Evolutionary conservation across 2,797 vertebrate species (phyloP).

Genomic region (Furcifer pardalis): DNA sequence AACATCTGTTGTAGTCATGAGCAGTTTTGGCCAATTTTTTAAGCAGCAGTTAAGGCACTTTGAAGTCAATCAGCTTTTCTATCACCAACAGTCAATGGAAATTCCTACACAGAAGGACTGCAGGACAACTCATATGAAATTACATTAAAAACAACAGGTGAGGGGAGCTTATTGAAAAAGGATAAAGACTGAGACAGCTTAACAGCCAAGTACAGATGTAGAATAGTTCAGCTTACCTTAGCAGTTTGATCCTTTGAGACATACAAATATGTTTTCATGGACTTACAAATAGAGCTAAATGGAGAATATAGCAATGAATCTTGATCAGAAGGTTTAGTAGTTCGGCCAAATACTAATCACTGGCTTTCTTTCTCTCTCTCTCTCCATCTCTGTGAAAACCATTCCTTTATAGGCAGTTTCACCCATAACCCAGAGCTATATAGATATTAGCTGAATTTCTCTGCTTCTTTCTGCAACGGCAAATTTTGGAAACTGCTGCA

Average conservation of each 20-base stretch:
- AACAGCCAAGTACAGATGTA: constrained; percentile 31
- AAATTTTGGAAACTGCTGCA: not conserved
- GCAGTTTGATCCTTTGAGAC: not conserved
- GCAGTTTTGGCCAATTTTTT: constrained; percentile 60
- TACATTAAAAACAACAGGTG: constrained; percentile 26
- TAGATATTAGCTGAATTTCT: not conserved
- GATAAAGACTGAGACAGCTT: constrained; percentile 25
- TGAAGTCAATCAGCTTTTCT: constrained; percentile 70
- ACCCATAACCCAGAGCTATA: not conserved
- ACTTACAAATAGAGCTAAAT: constrained; percentile 21
- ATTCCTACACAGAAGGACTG: constrained; percentile 54
- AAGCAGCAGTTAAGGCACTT: constrained; percentile 67
- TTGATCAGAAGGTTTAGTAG: not conserved
- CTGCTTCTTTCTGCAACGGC: not conserved
- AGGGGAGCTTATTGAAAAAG: constrained; percentile 49
- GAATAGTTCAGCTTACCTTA: constrained; percentile 20
- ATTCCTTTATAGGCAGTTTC: not conserved
- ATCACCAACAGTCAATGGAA: constrained; percentile 68
- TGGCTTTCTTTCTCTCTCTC: not conserved
- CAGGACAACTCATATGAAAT: constrained; percentile 54
- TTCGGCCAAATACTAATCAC: not conserved
- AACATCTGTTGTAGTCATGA: constrained; percentile 73
- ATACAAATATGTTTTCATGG: constrained; percentile 16
- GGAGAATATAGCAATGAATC: constrained; percentile 2
- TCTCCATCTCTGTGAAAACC: not conserved